Evolutionary conservation across 2,113 vertebrate genomes (phyloP).

Genomic region (Thunnus maccoyii): DNA sequence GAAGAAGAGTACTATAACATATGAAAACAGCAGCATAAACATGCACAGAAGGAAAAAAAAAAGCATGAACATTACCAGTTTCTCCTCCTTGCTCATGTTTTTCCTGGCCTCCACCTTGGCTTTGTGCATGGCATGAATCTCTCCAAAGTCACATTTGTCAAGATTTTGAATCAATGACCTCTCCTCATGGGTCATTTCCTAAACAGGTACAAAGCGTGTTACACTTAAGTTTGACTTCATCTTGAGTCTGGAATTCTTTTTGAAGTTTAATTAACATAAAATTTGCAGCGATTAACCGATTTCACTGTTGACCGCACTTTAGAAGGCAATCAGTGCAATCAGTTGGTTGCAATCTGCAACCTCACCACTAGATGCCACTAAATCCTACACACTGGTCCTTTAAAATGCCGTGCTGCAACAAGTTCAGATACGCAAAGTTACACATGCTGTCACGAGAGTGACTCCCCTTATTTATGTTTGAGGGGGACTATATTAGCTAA

Average conservation of each 20-base stretch:
- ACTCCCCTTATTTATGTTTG: no score
- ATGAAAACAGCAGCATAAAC: background rate
- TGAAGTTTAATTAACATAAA: background rate
- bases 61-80: constrained; percentile 68
- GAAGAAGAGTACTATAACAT: background rate
- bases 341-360: no score
- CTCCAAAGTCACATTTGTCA: constrained; percentile 85
- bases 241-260: background rate
- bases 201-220: constrained; percentile 9
- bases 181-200: constrained; percentile 86
- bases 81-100: constrained; percentile 84
- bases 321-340: no score
- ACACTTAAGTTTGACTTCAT: background rate
- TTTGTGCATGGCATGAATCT: constrained; percentile 83
- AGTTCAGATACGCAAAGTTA: no score
- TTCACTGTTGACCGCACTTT: no score
- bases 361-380: no score
- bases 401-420: no score
- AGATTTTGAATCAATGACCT: constrained; percentile 78
- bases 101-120: constrained; percentile 83
- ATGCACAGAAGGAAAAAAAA: background rate
- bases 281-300: no score
- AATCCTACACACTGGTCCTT: no score
- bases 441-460: no score
- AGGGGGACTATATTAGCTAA: no score